Base-by-base conservation (phyloP, 1,140 invertebrate genomes). In the Drosophila varians region DNA sequence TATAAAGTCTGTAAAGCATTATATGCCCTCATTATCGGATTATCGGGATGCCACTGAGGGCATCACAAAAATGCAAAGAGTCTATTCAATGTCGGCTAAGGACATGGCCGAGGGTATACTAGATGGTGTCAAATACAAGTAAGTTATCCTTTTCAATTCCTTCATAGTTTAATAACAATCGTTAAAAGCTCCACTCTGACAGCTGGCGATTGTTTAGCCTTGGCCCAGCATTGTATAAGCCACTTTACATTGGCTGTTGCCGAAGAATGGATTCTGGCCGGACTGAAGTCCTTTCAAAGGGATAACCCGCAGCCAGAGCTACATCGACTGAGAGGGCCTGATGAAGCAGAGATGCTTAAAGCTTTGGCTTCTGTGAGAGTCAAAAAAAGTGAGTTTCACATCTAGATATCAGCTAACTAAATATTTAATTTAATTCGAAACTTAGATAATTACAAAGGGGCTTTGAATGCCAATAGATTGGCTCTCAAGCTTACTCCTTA, bases 111-210 rank as follows among this genome's bases (percentile, higher is more conserved):
- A 28, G 1, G 60, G 56, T 4, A 11, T 40, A 6, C 23, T 61
- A 0, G 11, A 40, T 40, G 56, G 55, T 16, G 56, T 64, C 0
- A 42, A 61, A 25, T 64, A 64, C 18, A 48, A 48, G 60, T 64
- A 12, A 38, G 11, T 11, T 31, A n/a, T 31, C 7, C 12, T 38
- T 38, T 16, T 16, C n/a, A n/a, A n/a, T n/a, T n/a, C n/a, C n/a
- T n/a, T n/a, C n/a, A 26, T 26, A 26, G 25, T 26, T 0, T 34
- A 1, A 34, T 34, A n/a, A 4, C n/a, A 1, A 34, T 34, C 4
- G n/a, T 11, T 4, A 5, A 8, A 1, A 64, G 60, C 6, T 60
- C 60, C 28, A 16, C 42, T 4, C 23, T 64, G 9, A 16, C 16
- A n/a, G 43, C 55, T 4, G n/a, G 36, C 0, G 60, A 64, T 16